Evolutionary conservation across 1,140 invertebrate genomes (phyloP).

Genomic region (Armadillidium nasatum): DNA sequence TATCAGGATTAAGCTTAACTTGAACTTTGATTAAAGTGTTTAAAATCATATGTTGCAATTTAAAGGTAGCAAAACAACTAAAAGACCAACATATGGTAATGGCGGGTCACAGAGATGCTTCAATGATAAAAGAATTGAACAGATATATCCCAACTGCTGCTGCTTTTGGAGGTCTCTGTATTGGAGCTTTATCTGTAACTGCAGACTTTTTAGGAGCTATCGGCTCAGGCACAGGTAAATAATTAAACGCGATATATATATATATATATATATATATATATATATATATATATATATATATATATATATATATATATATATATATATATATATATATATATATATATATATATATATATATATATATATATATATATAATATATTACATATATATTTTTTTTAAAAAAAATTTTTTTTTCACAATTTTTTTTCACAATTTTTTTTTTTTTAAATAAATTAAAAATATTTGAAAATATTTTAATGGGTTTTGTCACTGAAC

Average conservation of each 20-base stretch:
- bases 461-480: too few species aligned
- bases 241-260: not conserved
- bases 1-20: not conserved
- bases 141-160: conserved; percentile 99
- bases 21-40: conserved; percentile 19
- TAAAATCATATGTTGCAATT: conserved; percentile 36
- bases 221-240: conserved; percentile 53
- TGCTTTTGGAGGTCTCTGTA: conserved; percentile 96
- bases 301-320: conserved; percentile 10
- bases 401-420: too few species aligned
- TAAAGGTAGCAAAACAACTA: conserved; percentile 94
- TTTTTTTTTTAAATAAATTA: too few species aligned
- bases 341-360: conserved; percentile 10
- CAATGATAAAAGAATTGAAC: conserved; percentile 98
- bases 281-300: conserved; percentile 5
- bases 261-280: conserved; percentile 14
- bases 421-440: too few species aligned
- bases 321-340: conserved; percentile 16
- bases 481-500: too few species aligned
- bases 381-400: too few species aligned
- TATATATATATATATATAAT: too few species aligned
- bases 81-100: conserved; percentile 99
- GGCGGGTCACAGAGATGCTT: conserved; percentile 96
- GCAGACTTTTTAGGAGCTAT: conserved; percentile 98
- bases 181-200: conserved; percentile 94